These are phyloP conservation scores for Hydroisotoma schaefferi DNA, from an alignment of 2,888 invertebrate genomes.

Conservation along the genomic window DNA sequence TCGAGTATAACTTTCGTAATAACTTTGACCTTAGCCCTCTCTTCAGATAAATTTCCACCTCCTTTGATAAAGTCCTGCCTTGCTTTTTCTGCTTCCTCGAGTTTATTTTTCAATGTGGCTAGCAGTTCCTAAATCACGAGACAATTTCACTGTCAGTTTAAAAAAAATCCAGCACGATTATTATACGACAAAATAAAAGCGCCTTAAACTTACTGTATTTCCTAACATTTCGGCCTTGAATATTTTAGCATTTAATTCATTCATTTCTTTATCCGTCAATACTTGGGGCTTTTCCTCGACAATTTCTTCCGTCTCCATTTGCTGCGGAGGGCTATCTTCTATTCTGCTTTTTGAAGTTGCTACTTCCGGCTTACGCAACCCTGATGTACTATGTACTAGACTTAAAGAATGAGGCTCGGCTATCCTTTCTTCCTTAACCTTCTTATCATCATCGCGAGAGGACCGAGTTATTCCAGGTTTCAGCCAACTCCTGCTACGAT, in stretches of 20 bases:
- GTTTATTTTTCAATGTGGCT: constrained; percentile 66
- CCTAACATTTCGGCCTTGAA: constrained; percentile 94
- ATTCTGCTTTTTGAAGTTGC: background rate
- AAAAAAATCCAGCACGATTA: background rate
- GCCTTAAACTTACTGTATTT: constrained; percentile 56
- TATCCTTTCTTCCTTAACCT: background rate
- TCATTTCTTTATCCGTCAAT: constrained; percentile 78
- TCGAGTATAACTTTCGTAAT: constrained; percentile 41
- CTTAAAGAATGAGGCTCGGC: background rate
- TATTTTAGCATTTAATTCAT: constrained; percentile 82
- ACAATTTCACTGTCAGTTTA: too few species aligned
- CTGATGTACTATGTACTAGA: background rate
- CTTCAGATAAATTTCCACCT: constrained; percentile 25
- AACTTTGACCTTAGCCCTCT: constrained; percentile 21
- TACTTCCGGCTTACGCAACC: background rate
- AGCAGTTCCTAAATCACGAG: constrained; percentile 58
- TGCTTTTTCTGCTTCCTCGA: constrained; percentile 42
- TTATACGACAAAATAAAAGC: background rate
- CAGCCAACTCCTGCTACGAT: constrained; percentile 17
- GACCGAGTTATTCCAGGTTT: constrained; percentile 5
- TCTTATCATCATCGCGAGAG: background rate
- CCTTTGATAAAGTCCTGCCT: constrained; percentile 35
- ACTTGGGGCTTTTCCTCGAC: constrained; percentile 49
- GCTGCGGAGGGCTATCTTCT: background rate
- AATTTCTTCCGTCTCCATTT: constrained; percentile 9